Evolutionary conservation across 2,113 vertebrate species (phyloP).

Genomic region (Dicaeum eximium): DNA sequence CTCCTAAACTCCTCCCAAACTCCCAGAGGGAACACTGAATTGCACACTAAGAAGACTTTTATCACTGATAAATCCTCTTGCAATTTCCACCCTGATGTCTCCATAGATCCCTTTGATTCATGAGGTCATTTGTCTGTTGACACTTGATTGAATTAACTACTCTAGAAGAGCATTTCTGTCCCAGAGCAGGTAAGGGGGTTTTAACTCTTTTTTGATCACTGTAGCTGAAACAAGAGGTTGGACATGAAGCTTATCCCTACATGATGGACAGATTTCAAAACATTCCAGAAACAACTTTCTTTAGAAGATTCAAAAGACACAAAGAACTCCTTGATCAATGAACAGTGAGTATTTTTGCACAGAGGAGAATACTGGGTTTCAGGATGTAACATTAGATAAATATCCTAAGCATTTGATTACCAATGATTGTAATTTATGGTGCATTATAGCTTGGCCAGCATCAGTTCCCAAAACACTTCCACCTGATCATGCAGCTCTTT

Average conservation of each 20-base stretch:
- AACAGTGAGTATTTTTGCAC: neutral
- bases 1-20: neutral
- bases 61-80: neutral
- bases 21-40: neutral
- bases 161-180: neutral
- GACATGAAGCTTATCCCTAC: neutral
- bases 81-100: neutral
- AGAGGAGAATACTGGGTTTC: neutral
- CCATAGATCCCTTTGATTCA: neutral
- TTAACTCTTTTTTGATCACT: neutral
- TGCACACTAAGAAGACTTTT: neutral
- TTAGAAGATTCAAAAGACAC: neutral
- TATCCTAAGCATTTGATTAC: neutral
- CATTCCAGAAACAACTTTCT: neutral
- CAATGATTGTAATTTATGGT: neutral
- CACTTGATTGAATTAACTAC: neutral
- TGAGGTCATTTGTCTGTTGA: neutral
- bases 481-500: neutral
- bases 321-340: neutral
- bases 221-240: neutral
- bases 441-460: neutral
- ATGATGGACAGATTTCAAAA: neutral
- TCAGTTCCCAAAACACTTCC: neutral
- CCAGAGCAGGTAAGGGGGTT: neutral
- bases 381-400: neutral